phyloP scores from a whole-genome alignment of 2,888 invertebrate genomes.

The Notodonta ziczac region DNA sequence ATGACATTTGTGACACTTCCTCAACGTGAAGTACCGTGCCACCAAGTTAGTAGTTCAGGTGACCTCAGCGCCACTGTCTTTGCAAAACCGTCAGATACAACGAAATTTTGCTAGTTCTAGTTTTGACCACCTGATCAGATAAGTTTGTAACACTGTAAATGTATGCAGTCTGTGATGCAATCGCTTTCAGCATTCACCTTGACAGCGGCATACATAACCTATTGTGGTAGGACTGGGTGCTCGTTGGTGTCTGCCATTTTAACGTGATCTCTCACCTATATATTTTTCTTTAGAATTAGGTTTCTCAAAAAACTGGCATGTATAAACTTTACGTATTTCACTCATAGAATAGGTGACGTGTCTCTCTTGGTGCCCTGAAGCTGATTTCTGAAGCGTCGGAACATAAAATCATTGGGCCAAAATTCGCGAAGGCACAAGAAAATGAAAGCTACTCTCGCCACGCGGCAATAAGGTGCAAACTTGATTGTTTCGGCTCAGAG shows the following conservation, averaged over 20 bases:
- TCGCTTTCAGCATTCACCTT: not conserved
- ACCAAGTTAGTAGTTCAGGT: not conserved
- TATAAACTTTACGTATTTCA: too few relatives aligned
- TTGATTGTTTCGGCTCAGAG: too few relatives aligned
- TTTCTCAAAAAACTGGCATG: not conserved
- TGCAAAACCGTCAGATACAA: not conserved
- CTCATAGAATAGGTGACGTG: too few relatives aligned
- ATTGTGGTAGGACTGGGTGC: conserved; percentile 4
- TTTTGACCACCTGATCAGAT: not conserved
- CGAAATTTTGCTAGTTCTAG: not conserved
- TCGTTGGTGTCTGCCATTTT: not conserved
- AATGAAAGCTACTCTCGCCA: too few relatives aligned
- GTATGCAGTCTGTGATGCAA: conserved; percentile 3
- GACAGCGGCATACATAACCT: not conserved
- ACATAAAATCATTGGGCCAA: too few relatives aligned
- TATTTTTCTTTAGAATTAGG: not conserved
- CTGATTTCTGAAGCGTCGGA: too few relatives aligned
- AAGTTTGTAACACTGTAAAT: not conserved
- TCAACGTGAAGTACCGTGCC: not conserved
- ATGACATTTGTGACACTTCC: conserved; percentile 7
- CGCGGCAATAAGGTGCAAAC: too few relatives aligned
- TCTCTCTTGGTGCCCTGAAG: too few relatives aligned
- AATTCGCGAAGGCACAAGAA: too few relatives aligned
- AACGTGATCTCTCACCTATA: not conserved
- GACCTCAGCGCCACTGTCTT: not conserved